These are phyloP conservation scores for Drosophila lini DNA, from an alignment of 1,140 invertebrate species.

Conservation along the genomic window DNA sequence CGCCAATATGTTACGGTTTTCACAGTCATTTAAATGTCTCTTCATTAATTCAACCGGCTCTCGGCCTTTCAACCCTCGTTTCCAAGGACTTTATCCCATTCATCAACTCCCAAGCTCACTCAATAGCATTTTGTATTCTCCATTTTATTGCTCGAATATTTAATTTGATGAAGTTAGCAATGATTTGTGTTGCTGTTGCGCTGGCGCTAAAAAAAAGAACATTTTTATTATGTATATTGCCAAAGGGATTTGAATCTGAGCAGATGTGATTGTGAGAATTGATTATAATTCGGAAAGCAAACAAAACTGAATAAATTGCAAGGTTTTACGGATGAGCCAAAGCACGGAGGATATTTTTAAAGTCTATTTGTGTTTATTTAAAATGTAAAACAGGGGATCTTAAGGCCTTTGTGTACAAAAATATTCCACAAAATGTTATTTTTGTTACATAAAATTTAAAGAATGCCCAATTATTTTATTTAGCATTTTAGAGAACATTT, in stretches of 20 bases:
- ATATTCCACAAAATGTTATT: too few species aligned
- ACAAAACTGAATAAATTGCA: conserved; percentile 20
- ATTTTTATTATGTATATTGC: conserved; percentile 29
- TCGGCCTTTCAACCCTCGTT: conserved; percentile 40
- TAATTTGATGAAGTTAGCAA: conserved; percentile 82
- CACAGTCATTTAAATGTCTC: conserved; percentile 69
- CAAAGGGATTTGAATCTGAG: conserved; percentile 64
- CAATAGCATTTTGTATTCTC: conserved; percentile 72
- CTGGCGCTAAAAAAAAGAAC: conserved; percentile 24
- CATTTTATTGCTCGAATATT: conserved; percentile 78
- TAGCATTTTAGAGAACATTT: too few species aligned
- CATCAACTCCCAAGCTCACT: conserved; percentile 46
- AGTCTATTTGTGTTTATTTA: conserved; percentile 4
- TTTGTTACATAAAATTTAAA: too few species aligned
- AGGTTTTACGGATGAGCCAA: conserved; percentile 9
- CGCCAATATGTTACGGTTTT: conserved; percentile 74
- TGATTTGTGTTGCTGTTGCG: conserved; percentile 68
- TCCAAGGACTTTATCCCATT: conserved; percentile 42
- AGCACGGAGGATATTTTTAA: conserved; percentile 1
- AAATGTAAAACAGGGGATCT: neutral
- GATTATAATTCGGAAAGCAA: conserved; percentile 53
- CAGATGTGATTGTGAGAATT: conserved; percentile 61
- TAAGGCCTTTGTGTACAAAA: too few species aligned
- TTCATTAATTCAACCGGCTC: conserved; percentile 50
- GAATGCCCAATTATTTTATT: too few species aligned